A percentile compares a stretch with the other conserved stretches of the same genome.
phyloP scores from a whole-genome alignment of 2,888 invertebrate species.

The Ichneumoninae sp. region DNA sequence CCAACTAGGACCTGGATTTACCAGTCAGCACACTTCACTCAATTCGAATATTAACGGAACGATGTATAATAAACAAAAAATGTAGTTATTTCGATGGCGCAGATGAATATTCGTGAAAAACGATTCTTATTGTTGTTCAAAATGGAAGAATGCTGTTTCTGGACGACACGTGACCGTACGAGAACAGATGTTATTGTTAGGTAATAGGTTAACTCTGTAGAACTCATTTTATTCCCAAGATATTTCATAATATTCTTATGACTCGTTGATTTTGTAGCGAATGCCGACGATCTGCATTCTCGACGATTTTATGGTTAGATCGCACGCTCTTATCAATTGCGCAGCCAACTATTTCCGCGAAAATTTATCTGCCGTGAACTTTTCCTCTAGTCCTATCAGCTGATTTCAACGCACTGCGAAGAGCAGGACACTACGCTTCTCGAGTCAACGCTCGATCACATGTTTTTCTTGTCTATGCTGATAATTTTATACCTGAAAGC shows the following conservation, averaged over 20 bases:
- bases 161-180: no score
- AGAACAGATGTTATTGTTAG: no score
- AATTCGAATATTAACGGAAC: no score
- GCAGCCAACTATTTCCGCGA: background rate
- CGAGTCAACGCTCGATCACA: background rate
- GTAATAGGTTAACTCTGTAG: no score
- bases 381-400: background rate
- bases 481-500: background rate
- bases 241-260: background rate
- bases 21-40: no score
- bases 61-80: background rate
- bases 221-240: background rate
- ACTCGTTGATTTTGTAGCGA: background rate
- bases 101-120: background rate
- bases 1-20: no score
- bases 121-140: background rate
- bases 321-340: background rate
- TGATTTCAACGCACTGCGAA: background rate
- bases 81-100: background rate
- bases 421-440: background rate
- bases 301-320: background rate
- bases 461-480: background rate
- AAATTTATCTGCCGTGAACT: background rate
- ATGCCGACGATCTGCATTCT: background rate
- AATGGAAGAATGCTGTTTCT: no score